Evolutionary conservation across 2,888 invertebrate genomes (phyloP), one percentile per base, ranked within the genome.

Genomic region (Apomyelois bistriatella): DNA sequence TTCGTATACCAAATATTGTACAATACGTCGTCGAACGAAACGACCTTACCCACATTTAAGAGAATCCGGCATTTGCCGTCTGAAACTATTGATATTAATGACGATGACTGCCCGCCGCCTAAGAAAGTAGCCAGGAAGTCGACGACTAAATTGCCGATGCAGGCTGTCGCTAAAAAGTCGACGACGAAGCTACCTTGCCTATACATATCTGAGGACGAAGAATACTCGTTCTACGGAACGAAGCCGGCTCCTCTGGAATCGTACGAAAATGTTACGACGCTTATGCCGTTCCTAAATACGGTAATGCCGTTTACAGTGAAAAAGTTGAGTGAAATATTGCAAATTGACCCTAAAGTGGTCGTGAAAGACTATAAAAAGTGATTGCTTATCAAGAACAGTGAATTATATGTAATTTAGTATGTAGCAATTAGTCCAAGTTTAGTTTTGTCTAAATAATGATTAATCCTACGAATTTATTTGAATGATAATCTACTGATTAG

Each of bases 201-300:
- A 16, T 49, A 55, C 0, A 62, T 56, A 0, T 63, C 69, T 0
- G 42, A 53, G 0, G 59, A 59, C 0, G 61, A 63, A 0, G 82
- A 79, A 35, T 90, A 75, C 59, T 92, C 92, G 0, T 91, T 80
- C 61, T 93, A 93, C 52, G 91, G 92, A 0, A 70, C 74, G 0
- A 76, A 70, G 53, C 85, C 91, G 0, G 65, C 65, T 0, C 65
- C 79, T 0, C 66, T 87, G 1, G 76, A 87, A 1, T 70, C 88
- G 51, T 76, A 85, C 42, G 68, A 73, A 0, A 77, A 85, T 6
- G 80, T 93, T 0, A 91, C 79, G 1, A 90, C 92, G 0, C 78
- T 85, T 0, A 90, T 93, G 78, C 85, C 92, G 0, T 81, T 93
- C 48, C 88, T 85, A 32, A 91, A 91, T n/a, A 83, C 82, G 10